Conservation (phyloP, 2,113 vertebrate genomes). For the Pleuronectes platessa region DNA sequence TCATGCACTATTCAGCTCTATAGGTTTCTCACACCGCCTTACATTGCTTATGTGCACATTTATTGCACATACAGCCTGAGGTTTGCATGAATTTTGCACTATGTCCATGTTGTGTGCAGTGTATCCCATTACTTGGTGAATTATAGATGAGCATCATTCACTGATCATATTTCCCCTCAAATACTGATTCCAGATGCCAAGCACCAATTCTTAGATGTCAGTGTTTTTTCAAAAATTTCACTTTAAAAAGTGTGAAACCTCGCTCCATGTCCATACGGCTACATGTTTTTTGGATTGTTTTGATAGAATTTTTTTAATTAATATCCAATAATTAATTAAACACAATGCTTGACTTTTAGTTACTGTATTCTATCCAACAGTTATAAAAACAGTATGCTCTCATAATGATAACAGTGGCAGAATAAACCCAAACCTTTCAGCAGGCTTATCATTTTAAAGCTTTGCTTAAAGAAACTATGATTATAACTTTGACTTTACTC, state of each 20-base stretch:
- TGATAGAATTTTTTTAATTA: no score
- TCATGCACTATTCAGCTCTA: slow-evolving; percentile 48
- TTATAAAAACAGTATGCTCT: no score
- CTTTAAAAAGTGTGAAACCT: background rate
- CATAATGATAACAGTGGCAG: no score
- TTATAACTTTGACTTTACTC: no score
- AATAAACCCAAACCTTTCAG: no score
- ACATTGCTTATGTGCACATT: slow-evolving; percentile 26
- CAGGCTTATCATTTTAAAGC: no score
- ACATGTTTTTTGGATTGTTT: background rate
- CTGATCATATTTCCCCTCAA: background rate
- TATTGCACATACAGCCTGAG: slow-evolving; percentile 38
- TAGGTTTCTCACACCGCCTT: slow-evolving; percentile 10
- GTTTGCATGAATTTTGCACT: slow-evolving; percentile 63
- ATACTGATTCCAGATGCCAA: background rate
- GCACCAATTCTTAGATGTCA: background rate
- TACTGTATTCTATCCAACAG: no score
- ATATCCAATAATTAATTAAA: no score
- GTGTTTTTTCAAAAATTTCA: background rate
- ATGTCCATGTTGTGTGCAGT: slow-evolving; percentile 47
- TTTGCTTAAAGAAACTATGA: no score
- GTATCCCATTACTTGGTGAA: slow-evolving; percentile 68
- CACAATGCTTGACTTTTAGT: no score
- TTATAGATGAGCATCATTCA: slow-evolving; percentile 56
- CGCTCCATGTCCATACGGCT: background rate